phyloP scores from a whole-genome alignment of 1,140 invertebrate genomes.

The Diorhabda sublineata region DNA sequence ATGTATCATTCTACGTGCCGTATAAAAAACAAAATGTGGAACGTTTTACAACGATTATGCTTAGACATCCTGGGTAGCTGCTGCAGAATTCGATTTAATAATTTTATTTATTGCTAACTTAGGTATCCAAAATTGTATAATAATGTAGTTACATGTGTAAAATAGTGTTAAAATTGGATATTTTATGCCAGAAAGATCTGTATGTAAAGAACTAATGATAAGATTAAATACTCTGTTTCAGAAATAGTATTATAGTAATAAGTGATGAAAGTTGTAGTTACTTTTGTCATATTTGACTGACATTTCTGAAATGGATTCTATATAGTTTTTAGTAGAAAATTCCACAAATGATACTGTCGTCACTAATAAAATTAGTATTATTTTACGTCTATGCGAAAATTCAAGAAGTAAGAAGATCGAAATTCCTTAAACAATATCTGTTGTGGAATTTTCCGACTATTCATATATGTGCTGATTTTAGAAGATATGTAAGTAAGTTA shows the following conservation, averaged over 20 bases:
- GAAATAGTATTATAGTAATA: constrained; percentile 1
- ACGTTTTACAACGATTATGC: background rate
- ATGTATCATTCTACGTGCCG: too few relatives aligned
- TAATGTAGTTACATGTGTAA: background rate
- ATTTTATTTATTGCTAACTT: background rate
- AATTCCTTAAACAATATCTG: background rate
- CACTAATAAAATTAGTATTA: background rate
- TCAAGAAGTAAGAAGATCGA: background rate
- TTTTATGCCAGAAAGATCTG: background rate
- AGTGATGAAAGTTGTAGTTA: background rate
- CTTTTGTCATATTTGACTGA: constrained; percentile 1
- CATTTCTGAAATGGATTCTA: constrained; percentile 3
- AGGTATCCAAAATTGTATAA: background rate
- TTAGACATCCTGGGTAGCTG: background rate
- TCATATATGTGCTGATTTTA: background rate
- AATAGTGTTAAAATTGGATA: background rate
- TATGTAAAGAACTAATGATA: background rate
- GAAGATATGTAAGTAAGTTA: background rate
- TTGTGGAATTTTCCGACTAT: background rate
- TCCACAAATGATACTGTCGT: background rate
- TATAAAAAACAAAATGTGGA: too few relatives aligned
- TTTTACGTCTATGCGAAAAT: background rate
- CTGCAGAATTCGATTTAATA: background rate
- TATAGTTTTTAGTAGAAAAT: constrained; percentile 1
- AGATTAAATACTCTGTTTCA: constrained; percentile 2